These are phyloP conservation scores for Araneus ventricosus DNA, from an alignment of 1,140 invertebrate species.

Conservation along the genomic window DNA sequence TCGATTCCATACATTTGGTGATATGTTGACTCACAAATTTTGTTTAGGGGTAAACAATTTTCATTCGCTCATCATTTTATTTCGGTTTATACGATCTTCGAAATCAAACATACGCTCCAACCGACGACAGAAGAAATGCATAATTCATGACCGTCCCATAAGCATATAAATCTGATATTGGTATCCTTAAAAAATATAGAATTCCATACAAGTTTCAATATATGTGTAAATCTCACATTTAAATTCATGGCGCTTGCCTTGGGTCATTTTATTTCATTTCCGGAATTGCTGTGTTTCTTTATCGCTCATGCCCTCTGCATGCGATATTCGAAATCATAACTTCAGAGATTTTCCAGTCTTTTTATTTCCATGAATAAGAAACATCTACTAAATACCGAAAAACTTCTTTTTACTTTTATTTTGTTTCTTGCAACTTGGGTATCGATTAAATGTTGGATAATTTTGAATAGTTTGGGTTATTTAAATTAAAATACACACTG, in stretches of 20 bases:
- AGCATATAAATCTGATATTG: constrained; percentile 48
- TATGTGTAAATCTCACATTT: constrained; percentile 36
- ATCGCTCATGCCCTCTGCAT: background rate
- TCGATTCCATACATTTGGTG: too few relatives aligned
- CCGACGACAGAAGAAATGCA: background rate
- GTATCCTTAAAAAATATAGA: background rate
- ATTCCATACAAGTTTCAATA: background rate
- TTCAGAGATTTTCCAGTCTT: background rate
- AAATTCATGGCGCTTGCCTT: constrained; percentile 27
- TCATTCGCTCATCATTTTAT: background rate
- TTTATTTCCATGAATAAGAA: background rate
- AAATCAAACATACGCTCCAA: background rate
- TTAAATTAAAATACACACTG: too few relatives aligned
- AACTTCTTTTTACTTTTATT: too few relatives aligned
- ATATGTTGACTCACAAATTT: too few relatives aligned
- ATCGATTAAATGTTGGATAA: too few relatives aligned
- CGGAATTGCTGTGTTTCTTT: background rate
- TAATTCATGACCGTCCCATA: constrained; percentile 14
- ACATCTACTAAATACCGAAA: background rate
- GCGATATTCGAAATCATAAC: background rate
- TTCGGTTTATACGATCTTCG: background rate
- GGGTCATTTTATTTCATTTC: constrained; percentile 30
- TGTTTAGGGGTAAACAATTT: background rate
- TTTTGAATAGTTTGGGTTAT: too few relatives aligned
- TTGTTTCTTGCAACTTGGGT: too few relatives aligned